Percentiles rank a stretch among this genome's conserved stretches.
Conservation (phyloP, 2,888 invertebrate species). For the Lagria hirta region DNA sequence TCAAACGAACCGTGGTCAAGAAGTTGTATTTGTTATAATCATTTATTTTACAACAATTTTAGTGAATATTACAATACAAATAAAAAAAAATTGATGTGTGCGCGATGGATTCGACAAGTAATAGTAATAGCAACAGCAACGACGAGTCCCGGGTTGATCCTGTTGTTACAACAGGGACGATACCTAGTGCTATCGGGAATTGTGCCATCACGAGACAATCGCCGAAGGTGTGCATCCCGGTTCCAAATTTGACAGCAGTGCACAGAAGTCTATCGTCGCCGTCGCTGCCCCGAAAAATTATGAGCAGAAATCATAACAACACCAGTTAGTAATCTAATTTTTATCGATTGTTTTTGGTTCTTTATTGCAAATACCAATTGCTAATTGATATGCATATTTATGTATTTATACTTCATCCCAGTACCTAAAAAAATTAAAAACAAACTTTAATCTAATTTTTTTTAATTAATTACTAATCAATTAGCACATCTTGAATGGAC, state of each 20-base stretch:
- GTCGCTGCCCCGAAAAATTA: conserved; percentile 63
- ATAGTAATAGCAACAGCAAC: conserved; percentile 37
- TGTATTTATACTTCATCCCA: too few relatives aligned
- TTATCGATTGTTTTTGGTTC: not conserved
- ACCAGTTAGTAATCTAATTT: conserved; percentile 59
- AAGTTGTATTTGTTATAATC: conserved; percentile 40
- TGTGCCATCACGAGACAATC: conserved; percentile 46
- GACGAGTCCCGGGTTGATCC: conserved; percentile 36
- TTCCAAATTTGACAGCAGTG: conserved; percentile 45
- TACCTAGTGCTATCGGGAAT: conserved; percentile 33
- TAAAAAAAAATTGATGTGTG: conserved; percentile 34
- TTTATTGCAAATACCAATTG: too few relatives aligned
- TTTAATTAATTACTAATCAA: not conserved
- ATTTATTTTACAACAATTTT: conserved; percentile 10
- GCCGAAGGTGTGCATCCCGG: conserved; percentile 42
- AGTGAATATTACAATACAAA: not conserved
- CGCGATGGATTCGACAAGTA: conserved; percentile 41
- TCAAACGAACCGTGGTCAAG: conserved; percentile 42
- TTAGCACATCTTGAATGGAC: too few relatives aligned
- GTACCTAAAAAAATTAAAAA: too few relatives aligned
- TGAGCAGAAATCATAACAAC: conserved; percentile 66
- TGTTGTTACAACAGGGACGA: conserved; percentile 32
- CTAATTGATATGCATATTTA: too few relatives aligned
- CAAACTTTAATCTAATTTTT: too few relatives aligned
- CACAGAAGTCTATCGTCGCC: conserved; percentile 56